Conservation (phyloP, 2,797 vertebrate genomes). For the Pseudomugil gertrudae region DNA sequence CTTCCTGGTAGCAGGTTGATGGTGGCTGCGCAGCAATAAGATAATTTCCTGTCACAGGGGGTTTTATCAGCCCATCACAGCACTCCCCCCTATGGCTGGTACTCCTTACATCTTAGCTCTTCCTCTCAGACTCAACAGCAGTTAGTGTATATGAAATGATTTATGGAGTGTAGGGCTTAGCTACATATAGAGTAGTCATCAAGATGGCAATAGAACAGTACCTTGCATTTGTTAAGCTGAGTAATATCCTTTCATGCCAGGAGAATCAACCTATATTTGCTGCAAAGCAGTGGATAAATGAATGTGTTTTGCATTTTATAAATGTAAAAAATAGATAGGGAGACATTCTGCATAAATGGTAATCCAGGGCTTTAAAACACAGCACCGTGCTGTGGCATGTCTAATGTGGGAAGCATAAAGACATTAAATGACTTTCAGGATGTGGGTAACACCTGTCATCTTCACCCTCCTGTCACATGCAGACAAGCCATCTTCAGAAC, state of each 20-base stretch:
- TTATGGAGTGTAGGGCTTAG: conserved; percentile 35
- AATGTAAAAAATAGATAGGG: conserved; percentile 7
- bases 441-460: conserved; percentile 62
- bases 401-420: conserved; percentile 53
- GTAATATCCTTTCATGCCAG: conserved; percentile 51
- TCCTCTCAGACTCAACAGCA: conserved; percentile 45
- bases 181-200: conserved; percentile 25
- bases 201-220: conserved; percentile 34
- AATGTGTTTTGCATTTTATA: conserved; percentile 22
- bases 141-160: conserved; percentile 58
- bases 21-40: conserved; percentile 48
- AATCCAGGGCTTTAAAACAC: conserved; percentile 48
- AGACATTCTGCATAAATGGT: conserved; percentile 31
- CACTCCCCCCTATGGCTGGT: neutral
- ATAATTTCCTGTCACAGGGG: conserved; percentile 63
- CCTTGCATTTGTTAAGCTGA: conserved; percentile 55
- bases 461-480: conserved; percentile 38
- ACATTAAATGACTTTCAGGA: conserved; percentile 46
- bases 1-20: conserved; percentile 43
- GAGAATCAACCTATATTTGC: conserved; percentile 44
- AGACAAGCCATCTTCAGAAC: conserved; percentile 18
- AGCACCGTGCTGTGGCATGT: conserved; percentile 36
- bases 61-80: conserved; percentile 61
- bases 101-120: conserved; percentile 52
- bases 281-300: conserved; percentile 49